Base-by-base conservation (phyloP, 92 coral and sea anemone species). In the Epizoanthus stellaris region DNA sequence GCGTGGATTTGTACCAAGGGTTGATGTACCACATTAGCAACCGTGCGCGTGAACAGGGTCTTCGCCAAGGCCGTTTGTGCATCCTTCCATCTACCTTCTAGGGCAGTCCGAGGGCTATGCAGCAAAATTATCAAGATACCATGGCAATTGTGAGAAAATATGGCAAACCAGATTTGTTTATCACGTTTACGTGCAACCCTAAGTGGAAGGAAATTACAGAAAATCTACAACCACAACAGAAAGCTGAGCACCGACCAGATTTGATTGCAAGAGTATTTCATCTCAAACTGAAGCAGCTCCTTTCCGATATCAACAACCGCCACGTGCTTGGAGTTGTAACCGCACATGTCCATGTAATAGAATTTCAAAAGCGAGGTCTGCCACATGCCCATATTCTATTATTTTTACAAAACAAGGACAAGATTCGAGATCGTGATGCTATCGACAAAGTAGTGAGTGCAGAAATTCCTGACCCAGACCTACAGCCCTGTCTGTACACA, bases 301-400 rank as follows among this genome's bases (percentile, higher is more conserved):
- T 72, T 8, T 5, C 9, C 9, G 9, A 21, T 25, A 20, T 72
- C 43, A 72, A 72, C 9, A 0, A 72, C 43, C 0, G 47, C 6
- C n/a, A n/a, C n/a, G 9, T 25, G 5, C 36, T 72, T 38, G 77
- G 77, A 5, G 43, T n/a, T 5, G 11, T 38, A 13, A 21, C 9
- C 9, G 39, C 42, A 11, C 36, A 52, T 43, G 23, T 72, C 23
- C 36, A 72, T n/a, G 9, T n/a, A 9, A n/a, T 72, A 13, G 53
- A 72, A 52, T 72, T 20, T 12, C 77, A 72, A n/a, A 72, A 72
- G 77, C 39, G 77, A 5, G 77, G 77, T 53, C 16, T 72, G 53
- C 77, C 77, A n/a, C 77, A 72, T 38, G 39, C 77, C 5, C 77
- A 72, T n/a, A 72, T 38, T n/a, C 77, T 72, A n/a, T 5, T 72